Percentiles rank a stretch among this genome's conserved stretches.
Evolutionary conservation across 1,140 invertebrate species (phyloP).

Genomic region (Nymphalis io): DNA sequence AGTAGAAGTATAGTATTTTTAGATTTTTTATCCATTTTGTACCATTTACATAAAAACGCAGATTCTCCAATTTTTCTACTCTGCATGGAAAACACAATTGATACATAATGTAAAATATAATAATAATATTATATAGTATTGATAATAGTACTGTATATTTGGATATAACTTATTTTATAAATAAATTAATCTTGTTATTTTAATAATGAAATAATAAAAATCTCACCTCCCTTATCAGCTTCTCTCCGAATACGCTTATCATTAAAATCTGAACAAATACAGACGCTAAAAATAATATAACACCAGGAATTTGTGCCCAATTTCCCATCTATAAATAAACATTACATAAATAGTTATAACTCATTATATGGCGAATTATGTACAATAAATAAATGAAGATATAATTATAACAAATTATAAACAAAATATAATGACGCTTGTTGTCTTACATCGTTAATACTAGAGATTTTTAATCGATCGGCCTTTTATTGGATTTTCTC

Average conservation of each 20-base stretch:
- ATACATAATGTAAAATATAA: no score
- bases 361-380: no score
- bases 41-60: slow-evolving; percentile 61
- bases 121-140: no score
- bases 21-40: slow-evolving; percentile 55
- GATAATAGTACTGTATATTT: no score
- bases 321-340: slow-evolving; percentile 51
- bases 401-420: no score
- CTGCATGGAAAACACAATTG: slow-evolving; percentile 40
- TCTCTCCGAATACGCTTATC: slow-evolving; percentile 70
- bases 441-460: no score
- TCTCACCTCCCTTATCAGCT: slow-evolving; percentile 61
- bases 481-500: no score
- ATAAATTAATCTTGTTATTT: not conserved
- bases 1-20: slow-evolving; percentile 61
- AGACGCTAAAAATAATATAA: slow-evolving; percentile 58
- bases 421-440: no score
- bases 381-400: no score
- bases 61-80: slow-evolving; percentile 57
- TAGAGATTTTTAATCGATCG: no score
- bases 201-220: not conserved
- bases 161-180: no score
- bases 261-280: slow-evolving; percentile 67
- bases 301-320: slow-evolving; percentile 54
- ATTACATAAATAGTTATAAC: no score